Evolutionary conservation across 1,140 invertebrate genomes (phyloP), one percentile per base, ranked within the genome.

Genomic region (Phymorhynchus buccinoides): DNA sequence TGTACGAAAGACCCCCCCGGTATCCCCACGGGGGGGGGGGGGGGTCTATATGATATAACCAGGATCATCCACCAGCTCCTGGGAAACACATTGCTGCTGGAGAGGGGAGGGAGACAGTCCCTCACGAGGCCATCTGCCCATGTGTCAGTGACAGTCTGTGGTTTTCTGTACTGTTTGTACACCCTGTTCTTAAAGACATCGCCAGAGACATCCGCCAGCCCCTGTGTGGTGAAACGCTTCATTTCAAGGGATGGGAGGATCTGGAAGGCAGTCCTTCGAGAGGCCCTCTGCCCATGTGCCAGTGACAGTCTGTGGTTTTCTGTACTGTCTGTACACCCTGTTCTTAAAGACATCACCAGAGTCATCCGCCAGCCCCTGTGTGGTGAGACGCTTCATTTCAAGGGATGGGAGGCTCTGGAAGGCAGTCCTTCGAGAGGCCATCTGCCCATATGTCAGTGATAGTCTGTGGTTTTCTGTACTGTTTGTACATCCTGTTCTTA

Each of bases 321-420:
- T 22, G 9, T 9, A 12, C n/a, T n/a, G n/a, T n/a, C n/a, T n/a
- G n/a, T n/a, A n/a, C n/a, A n/a, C n/a, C n/a, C n/a, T n/a, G n/a
- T n/a, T n/a, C n/a, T n/a, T n/a, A n/a, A n/a, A n/a, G n/a, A n/a
- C n/a, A 94, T 94, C 48, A 88, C 90, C 77, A 89, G 93, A 35
- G 89, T 94, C 77, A 92, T 94, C 48, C 86, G 93, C 39, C 93
- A 94, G 87, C 93, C 93, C 12, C 89, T 93, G 27, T 93, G 93
- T 41, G n/a, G n/a, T n/a, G n/a, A n/a, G 94, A 94, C 86, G 93
- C 93, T 39, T 88, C 94, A 6, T 88, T 94, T 71, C 88, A 85
- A 30, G 86, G 86, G 30, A 85, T 87, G 86, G 86, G 86, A 27
- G 86, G 86, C n/a, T 85, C 84, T 92, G 37, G 93, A 91, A 62